Conservation (phyloP, 2,113 vertebrate species). For the Dromaius novaehollandiae region DNA sequence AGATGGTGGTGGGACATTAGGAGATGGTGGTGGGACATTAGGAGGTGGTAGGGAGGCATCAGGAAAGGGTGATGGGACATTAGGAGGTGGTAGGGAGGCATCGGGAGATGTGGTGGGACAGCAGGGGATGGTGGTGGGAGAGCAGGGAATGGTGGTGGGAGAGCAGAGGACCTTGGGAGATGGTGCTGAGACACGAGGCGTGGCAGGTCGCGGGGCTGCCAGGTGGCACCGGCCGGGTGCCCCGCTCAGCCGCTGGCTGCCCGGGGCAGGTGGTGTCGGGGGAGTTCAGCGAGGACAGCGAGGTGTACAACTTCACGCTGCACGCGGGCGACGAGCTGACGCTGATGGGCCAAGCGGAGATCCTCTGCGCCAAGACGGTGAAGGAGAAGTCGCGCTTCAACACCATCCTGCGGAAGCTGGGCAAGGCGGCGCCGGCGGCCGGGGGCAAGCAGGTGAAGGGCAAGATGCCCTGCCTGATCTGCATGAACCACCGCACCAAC, state of each 20-base stretch:
- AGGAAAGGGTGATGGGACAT: accelerated
- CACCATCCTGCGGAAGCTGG: slow-evolving; percentile 88
- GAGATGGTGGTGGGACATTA: neutral
- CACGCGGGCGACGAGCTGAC: slow-evolving; percentile 97
- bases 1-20: too few species aligned
- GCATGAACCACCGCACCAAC: slow-evolving; percentile 98
- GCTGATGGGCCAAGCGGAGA: slow-evolving; percentile 97
- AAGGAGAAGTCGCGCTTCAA: slow-evolving; percentile 95
- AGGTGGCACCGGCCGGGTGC: neutral
- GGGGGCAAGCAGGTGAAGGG: slow-evolving; percentile 74
- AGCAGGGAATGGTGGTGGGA: accelerated
- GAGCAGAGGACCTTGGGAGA: too few species aligned
- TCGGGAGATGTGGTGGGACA: accelerated
- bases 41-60: neutral
- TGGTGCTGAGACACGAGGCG: accelerated
- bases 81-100: too few species aligned
- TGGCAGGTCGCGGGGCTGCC: neutral
- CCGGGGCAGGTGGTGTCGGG: slow-evolving; percentile 91
- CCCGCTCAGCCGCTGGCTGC: neutral
- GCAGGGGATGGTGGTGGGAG: accelerated
- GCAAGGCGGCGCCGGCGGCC: slow-evolving; percentile 76
- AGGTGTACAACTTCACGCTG: slow-evolving; percentile 98
- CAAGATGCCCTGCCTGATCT: slow-evolving; percentile 97
- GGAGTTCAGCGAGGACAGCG: slow-evolving; percentile 98
- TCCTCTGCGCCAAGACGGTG: slow-evolving; percentile 90